These are phyloP conservation scores for Phrynosoma platyrhinos DNA, from an alignment of 2,113 vertebrate species.

Conservation along the genomic window DNA sequence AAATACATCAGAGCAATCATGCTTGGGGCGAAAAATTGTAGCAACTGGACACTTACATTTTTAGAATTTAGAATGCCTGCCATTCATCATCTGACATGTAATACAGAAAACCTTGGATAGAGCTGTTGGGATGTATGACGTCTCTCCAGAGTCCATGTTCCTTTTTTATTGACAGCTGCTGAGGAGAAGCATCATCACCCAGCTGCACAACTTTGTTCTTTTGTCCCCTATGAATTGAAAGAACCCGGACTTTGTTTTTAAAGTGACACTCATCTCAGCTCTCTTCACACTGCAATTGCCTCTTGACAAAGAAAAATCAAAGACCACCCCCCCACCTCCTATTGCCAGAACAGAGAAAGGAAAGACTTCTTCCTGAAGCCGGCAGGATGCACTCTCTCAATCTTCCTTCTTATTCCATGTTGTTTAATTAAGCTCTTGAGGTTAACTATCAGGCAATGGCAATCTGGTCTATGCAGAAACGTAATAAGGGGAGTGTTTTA, in stretches of 20 bases:
- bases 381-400: conserved; percentile 70
- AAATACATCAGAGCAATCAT: background rate
- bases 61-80: conserved; percentile 36
- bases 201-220: conserved; percentile 79
- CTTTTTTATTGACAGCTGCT: conserved; percentile 77
- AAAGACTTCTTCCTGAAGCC: conserved; percentile 75
- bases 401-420: conserved; percentile 72
- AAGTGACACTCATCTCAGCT: conserved; percentile 76
- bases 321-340: conserved; percentile 37
- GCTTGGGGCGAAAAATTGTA: background rate
- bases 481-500: conserved; percentile 62
- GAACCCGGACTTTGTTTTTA: conserved; percentile 71
- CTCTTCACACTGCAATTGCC: conserved; percentile 72
- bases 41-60: conserved; percentile 19
- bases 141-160: conserved; percentile 72
- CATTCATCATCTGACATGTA: conserved; percentile 62
- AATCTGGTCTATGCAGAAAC: conserved; percentile 63
- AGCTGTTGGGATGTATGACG: conserved; percentile 74
- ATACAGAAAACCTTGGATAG: conserved; percentile 63
- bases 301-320: conserved; percentile 73
- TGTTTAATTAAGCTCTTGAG: conserved; percentile 64
- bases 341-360: conserved; percentile 73
- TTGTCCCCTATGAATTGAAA: conserved; percentile 74
- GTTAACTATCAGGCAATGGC: conserved; percentile 72
- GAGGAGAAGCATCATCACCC: conserved; percentile 78